Conservation (phyloP, 2,888 invertebrate genomes). For the Embidobia sp. region DNA sequence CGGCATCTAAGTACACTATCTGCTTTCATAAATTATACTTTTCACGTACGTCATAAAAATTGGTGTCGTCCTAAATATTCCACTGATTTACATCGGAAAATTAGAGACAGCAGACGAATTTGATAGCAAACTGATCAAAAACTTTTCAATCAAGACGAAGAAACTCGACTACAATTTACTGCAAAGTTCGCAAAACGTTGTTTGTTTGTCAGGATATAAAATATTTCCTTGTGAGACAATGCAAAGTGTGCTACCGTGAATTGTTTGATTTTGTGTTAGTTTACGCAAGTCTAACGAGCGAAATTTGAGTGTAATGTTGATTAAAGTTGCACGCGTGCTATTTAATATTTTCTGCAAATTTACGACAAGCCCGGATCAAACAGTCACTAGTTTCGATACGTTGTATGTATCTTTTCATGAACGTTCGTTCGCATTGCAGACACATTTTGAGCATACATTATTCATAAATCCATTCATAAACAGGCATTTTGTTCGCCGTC, state of each 20-base stretch:
- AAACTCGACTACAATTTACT: not conserved
- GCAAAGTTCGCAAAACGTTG: not conserved
- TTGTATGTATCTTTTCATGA: constrained; percentile 28
- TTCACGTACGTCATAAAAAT: too few relatives aligned
- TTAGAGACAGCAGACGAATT: too few relatives aligned
- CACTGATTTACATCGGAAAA: too few relatives aligned
- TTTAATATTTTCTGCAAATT: constrained; percentile 15
- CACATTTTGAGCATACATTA: constrained; percentile 27
- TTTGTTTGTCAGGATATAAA: not conserved
- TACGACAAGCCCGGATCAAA: constrained; percentile 1
- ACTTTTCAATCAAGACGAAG: too few relatives aligned
- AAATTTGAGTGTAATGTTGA: constrained; percentile 9
- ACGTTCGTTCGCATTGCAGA: constrained; percentile 13
- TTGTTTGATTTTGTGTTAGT: constrained; percentile 4
- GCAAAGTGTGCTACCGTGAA: not conserved
- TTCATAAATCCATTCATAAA: constrained; percentile 40
- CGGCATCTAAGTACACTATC: too few relatives aligned
- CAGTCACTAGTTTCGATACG: constrained; percentile 19
- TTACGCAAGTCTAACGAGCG: constrained; percentile 3
- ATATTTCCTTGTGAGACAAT: not conserved
- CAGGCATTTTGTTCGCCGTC: constrained; percentile 20
- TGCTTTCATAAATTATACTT: too few relatives aligned
- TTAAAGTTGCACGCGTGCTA: not conserved
- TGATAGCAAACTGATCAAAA: too few relatives aligned
- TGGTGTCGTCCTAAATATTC: too few relatives aligned